Evolutionary conservation across 2,888 invertebrate genomes (phyloP).

Genomic region (Pollenia griseotomentosa): DNA sequence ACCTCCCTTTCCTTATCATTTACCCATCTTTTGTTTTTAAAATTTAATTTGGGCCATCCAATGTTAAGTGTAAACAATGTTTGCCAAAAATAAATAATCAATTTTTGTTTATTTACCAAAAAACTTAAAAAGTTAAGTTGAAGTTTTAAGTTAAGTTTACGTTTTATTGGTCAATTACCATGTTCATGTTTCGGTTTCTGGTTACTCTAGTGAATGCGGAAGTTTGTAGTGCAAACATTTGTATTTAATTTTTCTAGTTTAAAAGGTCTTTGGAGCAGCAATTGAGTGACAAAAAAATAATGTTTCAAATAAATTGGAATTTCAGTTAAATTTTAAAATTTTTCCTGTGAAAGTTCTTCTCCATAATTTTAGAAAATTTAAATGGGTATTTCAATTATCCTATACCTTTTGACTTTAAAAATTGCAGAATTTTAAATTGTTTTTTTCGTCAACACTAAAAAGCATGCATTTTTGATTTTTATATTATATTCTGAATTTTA

Average conservation of each 20-base stretch:
- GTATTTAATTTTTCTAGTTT: neutral
- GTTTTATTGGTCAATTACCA: constrained; percentile 59
- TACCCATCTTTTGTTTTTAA: neutral
- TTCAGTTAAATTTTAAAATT: neutral
- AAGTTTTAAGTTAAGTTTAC: too few species aligned
- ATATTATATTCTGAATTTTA: too few species aligned
- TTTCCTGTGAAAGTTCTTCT: too few species aligned
- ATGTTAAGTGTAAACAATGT: constrained; percentile 54
- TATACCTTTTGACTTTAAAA: too few species aligned
- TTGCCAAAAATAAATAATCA: constrained; percentile 53
- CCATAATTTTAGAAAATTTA: neutral
- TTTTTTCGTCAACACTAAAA: too few species aligned
- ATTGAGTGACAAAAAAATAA: neutral
- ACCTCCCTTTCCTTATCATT: neutral
- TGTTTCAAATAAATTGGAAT: too few species aligned
- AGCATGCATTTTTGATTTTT: too few species aligned
- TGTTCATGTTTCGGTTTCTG: constrained; percentile 20
- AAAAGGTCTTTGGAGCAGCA: constrained; percentile 5
- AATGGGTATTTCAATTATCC: neutral
- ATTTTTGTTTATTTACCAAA: constrained; percentile 32
- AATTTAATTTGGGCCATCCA: constrained; percentile 24
- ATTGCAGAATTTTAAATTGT: too few species aligned
- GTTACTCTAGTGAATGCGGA: constrained; percentile 43
- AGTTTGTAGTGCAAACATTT: constrained; percentile 27
- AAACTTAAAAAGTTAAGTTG: too few species aligned